Conservation (phyloP, 2,113 vertebrate species). For the Morone saxatilis region DNA sequence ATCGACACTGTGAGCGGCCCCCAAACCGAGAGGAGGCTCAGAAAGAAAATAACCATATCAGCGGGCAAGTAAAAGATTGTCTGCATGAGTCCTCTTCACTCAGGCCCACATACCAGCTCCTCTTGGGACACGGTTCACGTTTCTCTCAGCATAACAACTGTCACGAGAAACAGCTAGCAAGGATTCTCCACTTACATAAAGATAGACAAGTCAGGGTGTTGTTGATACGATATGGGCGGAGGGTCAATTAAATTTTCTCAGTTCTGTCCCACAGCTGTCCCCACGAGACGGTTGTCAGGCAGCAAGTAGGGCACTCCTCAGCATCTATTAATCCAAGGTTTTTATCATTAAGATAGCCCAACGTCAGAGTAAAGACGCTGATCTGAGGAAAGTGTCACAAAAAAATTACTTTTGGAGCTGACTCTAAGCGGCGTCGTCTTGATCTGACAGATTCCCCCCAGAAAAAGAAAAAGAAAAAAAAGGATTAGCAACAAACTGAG, state of each 20-base stretch:
- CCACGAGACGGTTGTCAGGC: not conserved
- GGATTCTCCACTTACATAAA: constrained; percentile 48
- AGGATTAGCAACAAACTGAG: not conserved
- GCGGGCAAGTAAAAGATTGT: constrained; percentile 43
- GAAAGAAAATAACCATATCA: constrained; percentile 45
- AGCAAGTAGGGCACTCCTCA: not conserved
- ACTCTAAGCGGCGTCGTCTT: not conserved
- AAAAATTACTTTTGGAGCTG: not conserved
- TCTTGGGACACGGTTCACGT: constrained; percentile 62
- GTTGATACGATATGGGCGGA: constrained; percentile 20
- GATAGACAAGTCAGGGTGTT: constrained; percentile 45
- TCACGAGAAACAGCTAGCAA: constrained; percentile 50
- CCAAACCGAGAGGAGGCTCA: constrained; percentile 16
- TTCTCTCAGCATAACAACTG: constrained; percentile 74
- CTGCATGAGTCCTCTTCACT: constrained; percentile 52
- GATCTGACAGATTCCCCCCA: constrained; percentile 4
- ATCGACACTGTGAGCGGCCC: constrained; percentile 7
- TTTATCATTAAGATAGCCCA: too few species aligned
- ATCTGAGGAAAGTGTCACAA: not conserved
- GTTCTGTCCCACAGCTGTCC: constrained; percentile 39
- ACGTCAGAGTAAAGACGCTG: not conserved
- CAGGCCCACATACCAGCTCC: constrained; percentile 61
- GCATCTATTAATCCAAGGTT: not conserved
- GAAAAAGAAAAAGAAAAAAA: not conserved
- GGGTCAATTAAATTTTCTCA: constrained; percentile 35